Percentiles rank a stretch among this genome's conserved stretches.
Conservation (phyloP, 1,140 invertebrate species). For the Stenopsyche tienmushanensis region DNA sequence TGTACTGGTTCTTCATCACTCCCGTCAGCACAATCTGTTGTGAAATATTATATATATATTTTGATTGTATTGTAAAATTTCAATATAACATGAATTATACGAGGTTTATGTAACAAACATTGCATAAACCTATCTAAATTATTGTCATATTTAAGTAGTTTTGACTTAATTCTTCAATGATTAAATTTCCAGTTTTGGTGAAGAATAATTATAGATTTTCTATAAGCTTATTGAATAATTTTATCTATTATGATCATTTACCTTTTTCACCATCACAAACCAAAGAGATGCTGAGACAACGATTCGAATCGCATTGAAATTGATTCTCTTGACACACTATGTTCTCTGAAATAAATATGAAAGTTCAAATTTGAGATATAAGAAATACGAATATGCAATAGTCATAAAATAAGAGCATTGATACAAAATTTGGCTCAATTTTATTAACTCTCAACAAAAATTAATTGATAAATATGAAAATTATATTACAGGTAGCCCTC, state of each 20-base stretch:
- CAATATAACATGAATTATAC: background rate
- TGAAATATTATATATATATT: background rate
- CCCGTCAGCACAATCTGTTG: constrained; percentile 65
- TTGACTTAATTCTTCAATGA: background rate
- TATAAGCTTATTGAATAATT: background rate
- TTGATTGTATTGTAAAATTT: background rate
- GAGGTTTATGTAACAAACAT: no score
- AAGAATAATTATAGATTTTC: background rate
- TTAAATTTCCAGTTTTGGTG: background rate
- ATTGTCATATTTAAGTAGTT: background rate
- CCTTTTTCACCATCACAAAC: constrained; percentile 75
- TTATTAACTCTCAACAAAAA: no score
- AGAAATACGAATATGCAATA: constrained; percentile 1
- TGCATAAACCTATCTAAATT: no score
- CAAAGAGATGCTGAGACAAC: constrained; percentile 75
- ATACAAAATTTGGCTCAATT: background rate
- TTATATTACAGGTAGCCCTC: no score
- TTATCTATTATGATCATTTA: constrained; percentile 24
- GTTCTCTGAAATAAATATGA: constrained; percentile 52
- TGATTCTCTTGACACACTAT: constrained; percentile 64
- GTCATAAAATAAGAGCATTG: no score
- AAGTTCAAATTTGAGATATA: constrained; percentile 1
- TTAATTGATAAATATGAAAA: no score
- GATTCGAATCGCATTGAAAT: constrained; percentile 70
- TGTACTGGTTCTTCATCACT: constrained; percentile 61